Base-by-base conservation (phyloP, 35 echinoderm and acorn worm species). In the Ptychodera flava region DNA sequence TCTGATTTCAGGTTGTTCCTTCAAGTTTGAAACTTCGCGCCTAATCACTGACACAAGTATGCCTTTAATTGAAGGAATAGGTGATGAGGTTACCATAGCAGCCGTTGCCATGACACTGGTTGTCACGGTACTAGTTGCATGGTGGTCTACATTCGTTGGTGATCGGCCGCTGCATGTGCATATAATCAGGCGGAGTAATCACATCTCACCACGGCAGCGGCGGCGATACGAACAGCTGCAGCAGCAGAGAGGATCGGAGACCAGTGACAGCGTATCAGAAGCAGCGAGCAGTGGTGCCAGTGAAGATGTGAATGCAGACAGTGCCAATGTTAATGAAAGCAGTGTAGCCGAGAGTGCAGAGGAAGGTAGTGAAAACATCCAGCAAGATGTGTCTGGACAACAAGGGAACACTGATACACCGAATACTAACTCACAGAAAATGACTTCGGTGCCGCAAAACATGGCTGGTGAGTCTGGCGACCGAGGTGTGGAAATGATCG, bases 51-150 rank as follows among this genome's bases (percentile, higher is more conserved):
- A n/a, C n/a, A 34, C 31, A 16, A 94, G 37, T 1, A 99, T 99
- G 96, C 78, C 92, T 64, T 82, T 99, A 10, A 99, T 99, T 30
- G 96, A 99, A 86, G 96, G 96, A 30, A 85, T 99, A 30, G 96
- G 96, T 15, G 96, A 99, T 92, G 96, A 99, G 83, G 82, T 99
- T 2, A 99, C 91, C 0, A 88, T 99, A 29, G 77, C 91, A 28
- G 78, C 89, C 31, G 38, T 87, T 29, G 53, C 94, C 36, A 81
- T 99, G 38, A 82, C 90, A n/a, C 15, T 94, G 34, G 36, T 88
- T 32, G 38, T 85, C 22, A 94, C 96, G 30, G 35, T 99, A 29
- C 37, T 94, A 35, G 88, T 85, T 37, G 96, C 96, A 29, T 99
- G 96, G 96, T 80, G 88, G 22, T 99, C 96, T 37, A 99, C 96